Evolutionary conservation across 1,140 invertebrate species (phyloP).

Genomic region (Drosophila punjabiensis): DNA sequence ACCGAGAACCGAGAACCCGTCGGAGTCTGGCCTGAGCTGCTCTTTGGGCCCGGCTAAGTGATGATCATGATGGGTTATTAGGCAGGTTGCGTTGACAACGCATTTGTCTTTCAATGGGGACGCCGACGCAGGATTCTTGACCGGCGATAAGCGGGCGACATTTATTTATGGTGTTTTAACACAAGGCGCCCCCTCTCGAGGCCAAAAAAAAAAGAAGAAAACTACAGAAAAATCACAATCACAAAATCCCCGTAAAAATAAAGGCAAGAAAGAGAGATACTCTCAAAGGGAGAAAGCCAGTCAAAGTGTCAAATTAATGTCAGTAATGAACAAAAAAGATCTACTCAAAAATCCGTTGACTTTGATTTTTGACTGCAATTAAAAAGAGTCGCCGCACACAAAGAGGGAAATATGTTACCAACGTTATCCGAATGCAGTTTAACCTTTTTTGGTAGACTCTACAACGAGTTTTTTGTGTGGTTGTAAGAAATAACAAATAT

Average conservation of each 20-base stretch:
- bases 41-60: conserved; percentile 66
- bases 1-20: conserved; percentile 4
- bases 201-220: neutral
- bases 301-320: conserved; percentile 83
- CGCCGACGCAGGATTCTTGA: conserved; percentile 73
- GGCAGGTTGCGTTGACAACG: conserved; percentile 83
- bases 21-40: conserved; percentile 22
- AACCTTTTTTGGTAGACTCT: conserved; percentile 56
- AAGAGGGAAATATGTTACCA: conserved; percentile 47
- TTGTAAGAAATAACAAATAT: conserved; percentile 45
- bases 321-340: conserved; percentile 57
- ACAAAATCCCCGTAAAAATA: conserved; percentile 2
- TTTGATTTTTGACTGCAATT: conserved; percentile 57
- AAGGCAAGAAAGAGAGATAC: neutral
- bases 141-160: conserved; percentile 74
- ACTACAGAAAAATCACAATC: neutral
- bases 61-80: conserved; percentile 84
- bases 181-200: conserved; percentile 60
- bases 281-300: conserved; percentile 26
- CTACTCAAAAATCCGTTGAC: conserved; percentile 46
- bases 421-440: conserved; percentile 70
- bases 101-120: conserved; percentile 76
- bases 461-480: conserved; percentile 59
- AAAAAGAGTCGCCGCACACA: conserved; percentile 44
- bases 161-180: conserved; percentile 84